Base-by-base conservation (phyloP, 2,113 vertebrate species). In the Silurus meridionalis region DNA sequence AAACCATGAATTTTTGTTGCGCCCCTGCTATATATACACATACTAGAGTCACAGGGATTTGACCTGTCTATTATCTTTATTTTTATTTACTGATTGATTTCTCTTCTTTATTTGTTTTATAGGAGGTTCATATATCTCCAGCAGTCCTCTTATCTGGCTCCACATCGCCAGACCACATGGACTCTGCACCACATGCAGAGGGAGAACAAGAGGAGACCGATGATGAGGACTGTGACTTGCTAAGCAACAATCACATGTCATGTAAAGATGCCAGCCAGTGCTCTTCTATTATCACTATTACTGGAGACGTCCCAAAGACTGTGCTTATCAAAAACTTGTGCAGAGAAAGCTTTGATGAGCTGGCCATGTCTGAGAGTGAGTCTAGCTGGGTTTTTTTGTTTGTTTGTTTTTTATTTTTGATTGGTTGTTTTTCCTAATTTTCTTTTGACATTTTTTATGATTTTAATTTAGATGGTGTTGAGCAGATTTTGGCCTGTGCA, bases 261-360 rank as follows among this genome's bases (percentile, higher is more conserved):
- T 64, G 81, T 8, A 9, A 5, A 13, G 88, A 77, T 6, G 17
- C 15, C 37, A 63, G 81, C 0, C 55, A 74, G 25, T 83, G 72
- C 3, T 82, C 74, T 64, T 80, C 80, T 69, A 84, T 90, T 82
- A 37, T 83, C n/a, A 81, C 77, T 48, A 37, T 87, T 66, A 90
- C 92, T 89, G 92, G 90, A 85, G 90, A 90, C 10, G 25, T 85
- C 78, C 86, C 86, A 86, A 58, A 87, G 48, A 64, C 75, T 0
- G 28, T 83, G 79, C 81, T 61, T 19, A 58, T 90, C 25, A 81
- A 86, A 77, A 86, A 37, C 74, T 84, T 75, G n/a, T n/a, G 85
- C 69, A 88, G 86, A 83, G 88, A 88, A 8, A 21, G 14, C 72
- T 37, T n/a, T 4, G 74, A 77, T 0, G 85, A 90, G 58, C 3